Conservation (phyloP, 2,113 vertebrate genomes). For the human region DNA sequence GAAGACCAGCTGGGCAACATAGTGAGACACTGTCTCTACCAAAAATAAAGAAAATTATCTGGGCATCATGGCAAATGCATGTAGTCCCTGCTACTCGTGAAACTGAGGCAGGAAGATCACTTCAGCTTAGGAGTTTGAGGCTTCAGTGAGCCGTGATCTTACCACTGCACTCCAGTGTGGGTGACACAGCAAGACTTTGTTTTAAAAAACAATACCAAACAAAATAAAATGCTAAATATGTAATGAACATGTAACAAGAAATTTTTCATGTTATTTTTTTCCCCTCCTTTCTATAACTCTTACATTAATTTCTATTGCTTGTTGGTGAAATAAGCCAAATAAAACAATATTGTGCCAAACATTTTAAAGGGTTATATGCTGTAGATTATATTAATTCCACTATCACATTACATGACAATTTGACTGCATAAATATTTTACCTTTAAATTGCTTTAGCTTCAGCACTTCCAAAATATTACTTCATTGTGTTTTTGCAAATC, state of each 20-base stretch:
- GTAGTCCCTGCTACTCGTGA: no score
- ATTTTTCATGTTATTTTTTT: not conserved
- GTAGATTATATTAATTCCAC: not conserved
- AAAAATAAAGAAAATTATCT: no score
- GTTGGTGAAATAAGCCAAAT: not conserved
- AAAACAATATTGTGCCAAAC: not conserved
- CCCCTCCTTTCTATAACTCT: not conserved
- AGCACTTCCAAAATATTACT: not conserved
- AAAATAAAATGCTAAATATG: not conserved
- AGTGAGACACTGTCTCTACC: no score
- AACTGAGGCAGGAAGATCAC: no score
- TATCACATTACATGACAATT: not conserved
- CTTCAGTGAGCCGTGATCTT: no score
- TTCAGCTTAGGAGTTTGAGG: no score
- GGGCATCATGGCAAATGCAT: no score
- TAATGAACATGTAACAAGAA: not conserved
- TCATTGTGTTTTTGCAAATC: not conserved
- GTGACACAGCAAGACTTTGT: no score
- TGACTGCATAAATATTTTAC: not conserved
- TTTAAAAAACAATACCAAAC: no score
- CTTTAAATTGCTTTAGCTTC: not conserved
- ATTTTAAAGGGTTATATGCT: not conserved
- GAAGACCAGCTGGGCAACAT: no score
- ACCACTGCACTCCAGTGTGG: no score
- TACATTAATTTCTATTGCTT: not conserved